Percentiles rank a stretch among this genome's conserved stretches.
These are phyloP conservation scores for Chunga burmeisteri DNA, from an alignment of 2,113 vertebrate genomes.

Conservation along the genomic window DNA sequence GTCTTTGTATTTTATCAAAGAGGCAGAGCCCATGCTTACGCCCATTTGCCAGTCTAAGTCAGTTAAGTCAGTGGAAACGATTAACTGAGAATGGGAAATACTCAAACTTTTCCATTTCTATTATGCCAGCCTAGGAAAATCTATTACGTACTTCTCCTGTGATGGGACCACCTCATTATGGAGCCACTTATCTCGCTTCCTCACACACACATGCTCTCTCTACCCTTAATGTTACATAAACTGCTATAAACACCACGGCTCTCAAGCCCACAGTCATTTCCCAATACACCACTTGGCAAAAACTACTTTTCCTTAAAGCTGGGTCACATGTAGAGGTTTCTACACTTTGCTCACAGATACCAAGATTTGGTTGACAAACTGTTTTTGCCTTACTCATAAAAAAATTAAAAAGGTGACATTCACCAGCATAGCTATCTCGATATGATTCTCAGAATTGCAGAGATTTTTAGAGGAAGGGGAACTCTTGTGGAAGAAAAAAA, in stretches of 20 bases:
- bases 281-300: neutral
- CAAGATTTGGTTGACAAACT: neutral
- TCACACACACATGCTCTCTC: neutral
- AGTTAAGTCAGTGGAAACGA: slow-evolving; percentile 4
- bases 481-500: neutral
- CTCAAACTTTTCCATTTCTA: neutral
- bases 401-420: neutral
- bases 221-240: neutral
- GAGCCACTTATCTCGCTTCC: neutral
- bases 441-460: neutral
- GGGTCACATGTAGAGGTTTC: neutral
- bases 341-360: neutral
- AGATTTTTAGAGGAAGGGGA: neutral
- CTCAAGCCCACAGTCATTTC: neutral
- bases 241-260: neutral
- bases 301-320: neutral
- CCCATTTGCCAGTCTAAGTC: neutral
- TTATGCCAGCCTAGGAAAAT: slow-evolving; percentile 4
- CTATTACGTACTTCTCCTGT: neutral
- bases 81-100: neutral
- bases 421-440: neutral
- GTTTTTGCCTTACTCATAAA: neutral
- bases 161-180: neutral
- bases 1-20: slow-evolving; percentile 10
- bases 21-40: neutral